phyloP scores from a whole-genome alignment of 2,888 invertebrate genomes.

The Sphecodes monilicornis region DNA sequence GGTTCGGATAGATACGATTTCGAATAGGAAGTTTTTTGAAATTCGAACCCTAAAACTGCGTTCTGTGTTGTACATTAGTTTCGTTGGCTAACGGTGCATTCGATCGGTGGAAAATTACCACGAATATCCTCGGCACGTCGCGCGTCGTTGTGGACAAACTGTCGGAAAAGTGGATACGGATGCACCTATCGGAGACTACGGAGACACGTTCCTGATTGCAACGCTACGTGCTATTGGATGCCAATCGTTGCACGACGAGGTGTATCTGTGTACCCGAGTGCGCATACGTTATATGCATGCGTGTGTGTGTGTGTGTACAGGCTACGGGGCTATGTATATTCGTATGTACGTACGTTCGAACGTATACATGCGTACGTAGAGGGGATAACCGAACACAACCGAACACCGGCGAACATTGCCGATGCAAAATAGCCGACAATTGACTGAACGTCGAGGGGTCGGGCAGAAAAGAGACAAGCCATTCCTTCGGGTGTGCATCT shows the following conservation, averaged over 20 bases:
- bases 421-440: conserved; percentile 81
- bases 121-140: background rate
- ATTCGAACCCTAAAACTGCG: background rate
- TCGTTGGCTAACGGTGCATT: background rate
- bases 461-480: conserved; percentile 73
- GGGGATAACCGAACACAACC: conserved; percentile 71
- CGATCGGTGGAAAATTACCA: background rate
- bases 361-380: conserved; percentile 19
- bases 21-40: background rate
- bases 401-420: conserved; percentile 73
- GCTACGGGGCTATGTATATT: too few species aligned
- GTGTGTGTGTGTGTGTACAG: background rate
- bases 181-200: conserved; percentile 25
- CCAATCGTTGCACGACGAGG: conserved; percentile 45
- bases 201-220: conserved; percentile 61
- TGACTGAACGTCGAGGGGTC: conserved; percentile 76
- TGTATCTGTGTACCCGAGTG: conserved; percentile 38
- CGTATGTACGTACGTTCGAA: too few species aligned
- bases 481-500: conserved; percentile 81
- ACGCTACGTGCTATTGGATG: conserved; percentile 65
- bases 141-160: background rate
- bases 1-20: background rate
- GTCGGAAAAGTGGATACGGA: background rate
- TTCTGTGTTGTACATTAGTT: background rate
- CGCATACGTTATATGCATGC: conserved; percentile 39